phyloP scores from a whole-genome alignment of 2,797 vertebrate species.

The Micrastur ruficollis region DNA sequence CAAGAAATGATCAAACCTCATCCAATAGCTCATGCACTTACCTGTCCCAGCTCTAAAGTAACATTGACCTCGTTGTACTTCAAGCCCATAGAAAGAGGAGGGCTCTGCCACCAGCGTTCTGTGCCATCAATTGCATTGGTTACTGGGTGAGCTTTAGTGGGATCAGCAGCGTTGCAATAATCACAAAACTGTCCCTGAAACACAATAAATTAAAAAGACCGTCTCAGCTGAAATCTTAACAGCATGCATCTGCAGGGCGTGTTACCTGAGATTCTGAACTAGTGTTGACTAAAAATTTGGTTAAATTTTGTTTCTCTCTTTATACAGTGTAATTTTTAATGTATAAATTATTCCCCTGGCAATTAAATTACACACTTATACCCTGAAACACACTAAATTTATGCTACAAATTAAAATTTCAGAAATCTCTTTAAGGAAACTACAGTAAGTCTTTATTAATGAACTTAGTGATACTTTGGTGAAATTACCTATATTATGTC shows the following conservation, averaged over 20 bases:
- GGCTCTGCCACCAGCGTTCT: conserved; percentile 95
- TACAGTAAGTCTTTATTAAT: neutral
- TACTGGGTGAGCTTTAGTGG: conserved; percentile 84
- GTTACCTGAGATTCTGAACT: neutral
- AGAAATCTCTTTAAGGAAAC: neutral
- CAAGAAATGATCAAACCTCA: neutral
- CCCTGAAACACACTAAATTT: neutral
- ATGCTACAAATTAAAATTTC: neutral
- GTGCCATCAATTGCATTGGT: conserved; percentile 89
- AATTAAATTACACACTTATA: neutral
- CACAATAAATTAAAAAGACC: neutral
- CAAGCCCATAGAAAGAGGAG: conserved; percentile 86
- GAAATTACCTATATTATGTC: neutral
- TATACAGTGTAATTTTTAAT: neutral
- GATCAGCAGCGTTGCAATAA: conserved; percentile 84
- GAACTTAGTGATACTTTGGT: neutral
- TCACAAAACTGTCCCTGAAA: conserved; percentile 92
- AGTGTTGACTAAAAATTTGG: neutral
- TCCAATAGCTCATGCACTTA: conserved; percentile 62
- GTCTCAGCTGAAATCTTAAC: neutral
- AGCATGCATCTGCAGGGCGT: too few species aligned
- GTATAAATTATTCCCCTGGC: neutral
- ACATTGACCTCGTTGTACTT: conserved; percentile 88
- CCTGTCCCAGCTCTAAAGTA: conserved; percentile 93
- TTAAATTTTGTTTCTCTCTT: neutral